A percentile compares a stretch with the other conserved stretches of the same genome.
Conservation (phyloP, 2,888 invertebrate species). For the Synergus japonicus region DNA sequence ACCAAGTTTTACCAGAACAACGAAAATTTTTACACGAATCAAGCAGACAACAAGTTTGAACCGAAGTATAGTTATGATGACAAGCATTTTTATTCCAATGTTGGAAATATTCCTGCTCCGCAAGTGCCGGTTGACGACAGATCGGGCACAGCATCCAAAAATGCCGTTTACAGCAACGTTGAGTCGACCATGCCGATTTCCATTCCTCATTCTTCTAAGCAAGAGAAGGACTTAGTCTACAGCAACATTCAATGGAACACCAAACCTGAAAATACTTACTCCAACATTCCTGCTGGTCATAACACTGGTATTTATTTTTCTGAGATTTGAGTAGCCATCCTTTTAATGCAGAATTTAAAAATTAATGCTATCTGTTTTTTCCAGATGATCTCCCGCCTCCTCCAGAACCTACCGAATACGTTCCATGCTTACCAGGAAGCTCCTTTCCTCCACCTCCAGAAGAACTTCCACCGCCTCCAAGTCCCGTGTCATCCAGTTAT, state of each 20-base stretch:
- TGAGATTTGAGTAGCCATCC: not conserved
- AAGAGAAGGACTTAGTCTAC: slow-evolving; percentile 79
- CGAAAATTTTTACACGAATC: slow-evolving; percentile 70
- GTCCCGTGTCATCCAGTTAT: slow-evolving; percentile 94
- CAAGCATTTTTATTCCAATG: slow-evolving; percentile 74
- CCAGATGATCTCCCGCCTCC: slow-evolving; percentile 82
- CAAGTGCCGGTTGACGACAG: slow-evolving; percentile 69
- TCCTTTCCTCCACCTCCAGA: slow-evolving; percentile 80
- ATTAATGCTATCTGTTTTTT: slow-evolving; percentile 41
- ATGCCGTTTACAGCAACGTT: slow-evolving; percentile 75
- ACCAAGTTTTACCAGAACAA: slow-evolving; percentile 69
- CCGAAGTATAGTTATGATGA: slow-evolving; percentile 70
- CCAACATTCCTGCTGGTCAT: slow-evolving; percentile 78
- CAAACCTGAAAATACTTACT: slow-evolving; percentile 80
- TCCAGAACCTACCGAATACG: slow-evolving; percentile 78
- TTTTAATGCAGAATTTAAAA: not conserved
- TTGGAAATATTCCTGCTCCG: slow-evolving; percentile 69
- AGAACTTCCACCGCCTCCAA: slow-evolving; percentile 89
- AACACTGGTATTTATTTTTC: slow-evolving; percentile 60
- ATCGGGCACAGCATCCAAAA: slow-evolving; percentile 63
- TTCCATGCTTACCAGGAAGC: slow-evolving; percentile 71
- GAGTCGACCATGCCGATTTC: slow-evolving; percentile 69
- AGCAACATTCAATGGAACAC: slow-evolving; percentile 79
- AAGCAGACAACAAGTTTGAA: slow-evolving; percentile 69
- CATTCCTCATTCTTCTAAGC: slow-evolving; percentile 66